Base-by-base conservation (phyloP, 2,113 vertebrate species). In the Sminthopsis crassicaudata region DNA sequence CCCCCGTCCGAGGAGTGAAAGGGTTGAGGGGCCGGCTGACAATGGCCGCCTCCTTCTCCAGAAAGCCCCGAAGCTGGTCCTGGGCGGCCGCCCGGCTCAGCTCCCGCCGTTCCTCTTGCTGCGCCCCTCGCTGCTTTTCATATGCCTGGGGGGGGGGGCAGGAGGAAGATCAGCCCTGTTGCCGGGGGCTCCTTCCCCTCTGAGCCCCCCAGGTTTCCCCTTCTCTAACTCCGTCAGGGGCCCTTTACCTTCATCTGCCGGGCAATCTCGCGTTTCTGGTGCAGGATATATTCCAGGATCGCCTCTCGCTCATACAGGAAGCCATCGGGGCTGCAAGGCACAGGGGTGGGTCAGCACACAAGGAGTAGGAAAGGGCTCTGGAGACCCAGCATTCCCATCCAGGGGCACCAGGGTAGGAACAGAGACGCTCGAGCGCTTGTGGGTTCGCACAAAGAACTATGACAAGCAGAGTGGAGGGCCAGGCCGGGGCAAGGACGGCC, bases 11-110 rank as follows among this genome's bases (percentile, higher is more conserved):
- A 92, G 97, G 92, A 0, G 94, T 97, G 97, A 99, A 99, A 1
- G 99, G 99, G 98, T 99, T 99, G 96, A 99, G 99, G 48, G 99
- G 99, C 96, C 99, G 99, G 97, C 99, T 99, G 53, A 99, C 99
- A 0, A 99, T 99, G 98, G 99, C 99, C 93, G 98, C 98, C 97
- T 99, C 99, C 89, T 98, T 99, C 96, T 98, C 99, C 94, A 99
- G 99, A 94, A 99, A 99, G 95, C 97, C 98, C 95, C 99, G 99
- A 42, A 99, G 99, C 52, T 98, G 98, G 97, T 99, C 98, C 67
- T 99, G 98, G 2, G 99, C 99, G 0, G 98, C 99, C 0, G 99
- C 99, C 88, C 98, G 98, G 54, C 98, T 99, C 96, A 99, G 98
- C 42, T 99, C 98, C 2, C 98, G 98, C 96, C 98, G 98, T 95